Evolutionary conservation across 2,888 invertebrate genomes (phyloP).

Genomic region (Syrphus vitripennis): DNA sequence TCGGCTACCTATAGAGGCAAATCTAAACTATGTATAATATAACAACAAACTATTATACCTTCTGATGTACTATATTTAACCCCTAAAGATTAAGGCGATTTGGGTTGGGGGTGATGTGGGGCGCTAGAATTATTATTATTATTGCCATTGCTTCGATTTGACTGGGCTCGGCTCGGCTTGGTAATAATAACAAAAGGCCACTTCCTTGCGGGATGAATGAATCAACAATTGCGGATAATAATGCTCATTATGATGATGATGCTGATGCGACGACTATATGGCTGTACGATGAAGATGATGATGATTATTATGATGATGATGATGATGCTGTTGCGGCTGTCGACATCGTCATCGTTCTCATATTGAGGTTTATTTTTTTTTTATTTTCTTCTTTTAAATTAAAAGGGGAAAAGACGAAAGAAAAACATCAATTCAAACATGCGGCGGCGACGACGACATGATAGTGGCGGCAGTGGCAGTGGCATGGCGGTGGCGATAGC

Average conservation of each 20-base stretch:
- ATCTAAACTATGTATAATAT: not conserved
- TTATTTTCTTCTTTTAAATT: not conserved
- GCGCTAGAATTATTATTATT: not conserved
- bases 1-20: slow-evolving; percentile 22
- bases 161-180: not conserved
- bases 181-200: slow-evolving; percentile 64
- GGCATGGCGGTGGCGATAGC: not conserved
- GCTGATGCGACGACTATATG: slow-evolving; percentile 14
- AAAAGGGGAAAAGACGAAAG: slow-evolving; percentile 13
- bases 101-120: not conserved
- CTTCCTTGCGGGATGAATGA: slow-evolving; percentile 69
- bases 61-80: too few species aligned
- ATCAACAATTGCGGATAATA: slow-evolving; percentile 70
- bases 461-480: not conserved
- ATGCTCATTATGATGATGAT: slow-evolving; percentile 50
- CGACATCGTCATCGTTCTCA: slow-evolving; percentile 38
- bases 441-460: not conserved
- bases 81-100: not conserved
- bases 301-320: not conserved
- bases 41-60: not conserved
- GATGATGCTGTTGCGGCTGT: slow-evolving; percentile 25
- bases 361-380: slow-evolving; percentile 2
- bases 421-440: slow-evolving; percentile 10
- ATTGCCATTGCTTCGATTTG: not conserved
- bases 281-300: slow-evolving; percentile 7